phyloP scores from a whole-genome alignment of 23 tunicate genomes.

The Trididemnum clinides region DNA sequence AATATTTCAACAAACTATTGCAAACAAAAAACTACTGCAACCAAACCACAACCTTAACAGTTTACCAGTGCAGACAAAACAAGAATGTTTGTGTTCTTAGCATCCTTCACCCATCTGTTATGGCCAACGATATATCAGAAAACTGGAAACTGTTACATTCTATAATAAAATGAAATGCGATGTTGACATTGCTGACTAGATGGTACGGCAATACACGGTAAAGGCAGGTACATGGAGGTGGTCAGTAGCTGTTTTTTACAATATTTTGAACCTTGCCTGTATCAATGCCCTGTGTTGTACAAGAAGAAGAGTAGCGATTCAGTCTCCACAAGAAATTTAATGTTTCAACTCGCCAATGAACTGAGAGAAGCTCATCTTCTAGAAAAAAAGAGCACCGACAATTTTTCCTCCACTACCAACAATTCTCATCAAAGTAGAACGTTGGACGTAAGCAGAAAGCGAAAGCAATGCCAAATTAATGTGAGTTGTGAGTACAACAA shows the following conservation, averaged over 20 bases:
- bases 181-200: too few species aligned
- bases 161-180: too few species aligned
- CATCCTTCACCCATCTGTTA: too few species aligned
- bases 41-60: too few species aligned
- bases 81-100: neutral
- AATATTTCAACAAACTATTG: slow-evolving; percentile 11
- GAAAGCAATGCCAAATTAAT: slow-evolving; percentile 10
- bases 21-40: too few species aligned
- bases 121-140: too few species aligned
- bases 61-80: too few species aligned
- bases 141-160: too few species aligned
- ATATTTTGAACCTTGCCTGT: slow-evolving; percentile 13
- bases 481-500: slow-evolving; percentile 6
- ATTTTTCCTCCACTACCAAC: neutral
- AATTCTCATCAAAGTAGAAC: neutral
- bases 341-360: slow-evolving; percentile 5
- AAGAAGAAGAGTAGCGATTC: neutral
- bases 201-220: too few species aligned
- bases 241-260: too few species aligned
- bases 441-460: slow-evolving; percentile 26
- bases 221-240: too few species aligned
- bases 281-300: too few species aligned
- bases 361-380: slow-evolving; percentile 4
- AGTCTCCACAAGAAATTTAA: neutral
- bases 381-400: neutral